phyloP scores from a whole-genome alignment of 2,113 vertebrate species.

The Dasypus novemcinctus region DNA sequence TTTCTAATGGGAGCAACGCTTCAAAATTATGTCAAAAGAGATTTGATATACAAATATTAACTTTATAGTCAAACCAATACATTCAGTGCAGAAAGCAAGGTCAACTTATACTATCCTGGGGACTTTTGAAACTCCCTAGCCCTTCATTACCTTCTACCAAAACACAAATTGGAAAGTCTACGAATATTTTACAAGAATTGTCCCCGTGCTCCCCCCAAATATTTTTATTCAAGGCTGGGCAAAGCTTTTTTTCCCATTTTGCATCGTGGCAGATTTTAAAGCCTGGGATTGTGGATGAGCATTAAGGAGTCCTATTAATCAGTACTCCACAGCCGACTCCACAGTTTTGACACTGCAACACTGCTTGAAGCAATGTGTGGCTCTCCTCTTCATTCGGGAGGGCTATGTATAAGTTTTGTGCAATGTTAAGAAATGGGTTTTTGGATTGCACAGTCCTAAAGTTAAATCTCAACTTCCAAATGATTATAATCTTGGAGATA shows the following conservation, averaged over 20 bases:
- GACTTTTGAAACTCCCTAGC: neutral
- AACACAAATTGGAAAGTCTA: constrained; percentile 4
- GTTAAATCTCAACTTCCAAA: neutral
- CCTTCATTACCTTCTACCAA: constrained; percentile 36
- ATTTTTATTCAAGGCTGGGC: neutral
- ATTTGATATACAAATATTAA: constrained; percentile 54
- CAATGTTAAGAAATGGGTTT: neutral
- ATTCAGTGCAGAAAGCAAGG: constrained; percentile 46
- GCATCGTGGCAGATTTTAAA: neutral
- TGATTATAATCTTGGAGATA: neutral
- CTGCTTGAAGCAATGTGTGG: neutral
- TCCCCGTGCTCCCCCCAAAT: neutral
- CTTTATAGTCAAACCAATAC: constrained; percentile 36
- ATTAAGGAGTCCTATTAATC: neutral
- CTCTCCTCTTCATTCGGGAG: neutral
- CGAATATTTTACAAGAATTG: neutral
- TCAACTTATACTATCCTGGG: constrained; percentile 45
- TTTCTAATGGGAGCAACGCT: constrained; percentile 54
- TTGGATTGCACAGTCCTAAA: neutral
- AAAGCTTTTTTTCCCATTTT: neutral
- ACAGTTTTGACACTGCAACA: neutral
- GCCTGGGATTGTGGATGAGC: neutral
- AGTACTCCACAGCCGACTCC: neutral
- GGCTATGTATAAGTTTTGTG: neutral
- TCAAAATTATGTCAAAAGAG: constrained; percentile 40